Evolutionary conservation across 2,888 invertebrate species (phyloP).

Genomic region (Melieria omissa): DNA sequence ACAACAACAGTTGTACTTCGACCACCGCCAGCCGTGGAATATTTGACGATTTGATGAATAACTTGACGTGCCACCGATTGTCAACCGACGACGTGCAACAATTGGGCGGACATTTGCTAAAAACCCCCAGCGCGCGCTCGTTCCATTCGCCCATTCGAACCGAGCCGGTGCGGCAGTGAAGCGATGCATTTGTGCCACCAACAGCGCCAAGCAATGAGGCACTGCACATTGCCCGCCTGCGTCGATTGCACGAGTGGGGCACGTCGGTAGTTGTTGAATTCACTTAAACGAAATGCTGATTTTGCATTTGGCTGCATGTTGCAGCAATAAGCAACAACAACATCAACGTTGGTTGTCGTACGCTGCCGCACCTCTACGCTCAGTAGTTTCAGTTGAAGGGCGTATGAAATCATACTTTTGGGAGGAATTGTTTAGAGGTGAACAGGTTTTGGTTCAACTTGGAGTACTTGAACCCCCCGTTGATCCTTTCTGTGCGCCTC

Average conservation of each 20-base stretch:
- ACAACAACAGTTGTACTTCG: conserved; percentile 11
- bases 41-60: conserved; percentile 64
- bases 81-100: conserved; percentile 62
- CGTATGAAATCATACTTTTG: too few species aligned
- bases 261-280: conserved; percentile 33
- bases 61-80: conserved; percentile 59
- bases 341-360: background rate
- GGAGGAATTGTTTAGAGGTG: too few species aligned
- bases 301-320: background rate
- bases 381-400: too few species aligned
- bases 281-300: conserved; percentile 46
- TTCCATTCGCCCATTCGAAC: conserved; percentile 33
- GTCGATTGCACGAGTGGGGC: conserved; percentile 1
- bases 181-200: conserved; percentile 54
- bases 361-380: too few species aligned
- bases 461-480: too few species aligned
- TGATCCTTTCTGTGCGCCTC: background rate
- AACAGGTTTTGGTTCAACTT: too few species aligned
- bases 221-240: conserved; percentile 15
- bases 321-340: conserved; percentile 1
- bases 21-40: conserved; percentile 17
- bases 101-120: conserved; percentile 64
- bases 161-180: conserved; percentile 28
- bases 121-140: conserved; percentile 30
- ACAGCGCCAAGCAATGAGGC: conserved; percentile 45